phyloP scores from a whole-genome alignment of 37 sponge, comb jelly and placozoan genomes.

The Oscarella lobularis region DNA sequence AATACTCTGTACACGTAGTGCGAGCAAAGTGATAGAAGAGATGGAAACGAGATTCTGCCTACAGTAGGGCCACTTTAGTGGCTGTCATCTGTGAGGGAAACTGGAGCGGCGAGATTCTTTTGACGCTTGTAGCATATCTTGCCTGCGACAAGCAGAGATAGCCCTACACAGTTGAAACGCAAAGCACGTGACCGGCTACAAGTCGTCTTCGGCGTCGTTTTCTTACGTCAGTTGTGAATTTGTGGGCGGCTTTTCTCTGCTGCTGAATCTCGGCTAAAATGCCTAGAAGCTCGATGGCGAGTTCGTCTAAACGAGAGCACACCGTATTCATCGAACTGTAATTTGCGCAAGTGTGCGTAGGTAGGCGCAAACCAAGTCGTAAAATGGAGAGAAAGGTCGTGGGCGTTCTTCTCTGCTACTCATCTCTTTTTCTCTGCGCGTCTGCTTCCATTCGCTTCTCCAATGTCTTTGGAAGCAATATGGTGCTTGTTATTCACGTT shows the following conservation, averaged over 20 bases:
- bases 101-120: slow-evolving; percentile 37
- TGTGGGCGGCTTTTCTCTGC: neutral
- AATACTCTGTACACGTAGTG: too few relatives aligned
- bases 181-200: neutral
- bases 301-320: neutral
- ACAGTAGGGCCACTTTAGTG: neutral
- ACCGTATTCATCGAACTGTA: too few relatives aligned
- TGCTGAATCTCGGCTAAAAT: neutral
- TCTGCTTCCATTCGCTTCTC: too few relatives aligned
- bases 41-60: neutral
- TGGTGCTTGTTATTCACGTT: neutral
- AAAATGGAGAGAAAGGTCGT: too few relatives aligned
- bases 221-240: neutral
- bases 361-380: too few relatives aligned
- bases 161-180: slow-evolving; percentile 21
- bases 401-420: too few relatives aligned
- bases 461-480: neutral
- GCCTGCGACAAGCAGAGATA: slow-evolving; percentile 46
- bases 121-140: slow-evolving; percentile 52
- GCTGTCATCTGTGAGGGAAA: slow-evolving; percentile 45
- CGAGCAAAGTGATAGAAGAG: neutral
- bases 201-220: neutral
- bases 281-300: neutral
- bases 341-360: too few relatives aligned
- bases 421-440: too few relatives aligned